Conservation (phyloP, 2,888 invertebrate species). For the Drosophila helvetica region DNA sequence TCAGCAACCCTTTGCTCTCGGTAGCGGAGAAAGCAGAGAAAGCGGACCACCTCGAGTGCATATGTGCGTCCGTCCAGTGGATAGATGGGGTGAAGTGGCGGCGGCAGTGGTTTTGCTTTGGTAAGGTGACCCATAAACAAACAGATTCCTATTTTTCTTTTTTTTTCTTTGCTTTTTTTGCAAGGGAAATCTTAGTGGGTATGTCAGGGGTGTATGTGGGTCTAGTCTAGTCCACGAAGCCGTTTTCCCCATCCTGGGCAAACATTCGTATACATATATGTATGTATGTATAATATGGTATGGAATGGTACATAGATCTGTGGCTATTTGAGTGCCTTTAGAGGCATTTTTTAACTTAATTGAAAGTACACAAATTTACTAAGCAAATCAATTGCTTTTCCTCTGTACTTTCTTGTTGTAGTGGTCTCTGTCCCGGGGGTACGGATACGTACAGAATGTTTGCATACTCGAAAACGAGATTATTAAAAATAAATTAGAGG, state of each 20-base stretch:
- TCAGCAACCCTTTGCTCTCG: constrained; percentile 67
- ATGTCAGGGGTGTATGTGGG: neutral
- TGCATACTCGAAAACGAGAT: constrained; percentile 51
- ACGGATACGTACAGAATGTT: constrained; percentile 39
- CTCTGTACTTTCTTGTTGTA: neutral
- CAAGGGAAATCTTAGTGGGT: constrained; percentile 28
- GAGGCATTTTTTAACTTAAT: constrained; percentile 52
- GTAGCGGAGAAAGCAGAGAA: constrained; percentile 64
- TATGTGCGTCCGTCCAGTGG: constrained; percentile 59
- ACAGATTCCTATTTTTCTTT: constrained; percentile 59
- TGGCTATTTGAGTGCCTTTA: constrained; percentile 37
- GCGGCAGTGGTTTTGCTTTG: constrained; percentile 3
- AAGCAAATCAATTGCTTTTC: constrained; percentile 53
- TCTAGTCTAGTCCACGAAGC: no score
- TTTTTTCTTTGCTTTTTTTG: constrained; percentile 38
- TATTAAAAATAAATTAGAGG: constrained; percentile 79
- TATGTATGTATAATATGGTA: constrained; percentile 43
- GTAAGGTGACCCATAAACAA: constrained; percentile 78
- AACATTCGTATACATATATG: constrained; percentile 11
- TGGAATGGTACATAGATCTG: constrained; percentile 41
- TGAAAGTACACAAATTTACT: constrained; percentile 68
- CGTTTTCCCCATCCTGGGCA: neutral
- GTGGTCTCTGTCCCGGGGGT: constrained; percentile 19
- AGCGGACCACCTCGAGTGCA: constrained; percentile 50
- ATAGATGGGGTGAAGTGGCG: constrained; percentile 27